Percentiles rank a stretch among this genome's conserved stretches.
Evolutionary conservation across 2,797 vertebrate genomes (phyloP).

Genomic region (Chrysocyon brachyurus): DNA sequence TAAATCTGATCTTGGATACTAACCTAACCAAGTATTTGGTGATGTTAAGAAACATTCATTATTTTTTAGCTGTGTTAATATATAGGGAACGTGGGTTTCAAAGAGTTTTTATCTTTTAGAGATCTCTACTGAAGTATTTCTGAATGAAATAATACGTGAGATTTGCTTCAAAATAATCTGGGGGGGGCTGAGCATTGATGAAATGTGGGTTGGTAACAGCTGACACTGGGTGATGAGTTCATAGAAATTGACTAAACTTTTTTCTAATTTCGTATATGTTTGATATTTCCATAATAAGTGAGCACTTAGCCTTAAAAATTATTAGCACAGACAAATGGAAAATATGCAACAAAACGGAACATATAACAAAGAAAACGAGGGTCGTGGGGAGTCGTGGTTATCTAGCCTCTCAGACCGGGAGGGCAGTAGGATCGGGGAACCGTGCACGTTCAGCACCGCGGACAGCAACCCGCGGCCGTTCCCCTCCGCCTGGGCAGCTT

Average conservation of each 20-base stretch:
- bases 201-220: neutral
- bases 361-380: neutral
- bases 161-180: neutral
- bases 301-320: neutral
- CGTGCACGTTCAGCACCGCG: neutral
- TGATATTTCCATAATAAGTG: neutral
- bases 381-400: rapidly evolving
- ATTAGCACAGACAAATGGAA: neutral
- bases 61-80: neutral
- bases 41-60: neutral
- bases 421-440: rapidly evolving
- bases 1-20: no score
- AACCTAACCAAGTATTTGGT: neutral
- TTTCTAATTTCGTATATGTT: neutral
- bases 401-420: rapidly evolving
- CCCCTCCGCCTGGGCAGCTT: rapidly evolving
- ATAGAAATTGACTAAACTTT: neutral
- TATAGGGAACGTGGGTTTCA: neutral
- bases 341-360: neutral
- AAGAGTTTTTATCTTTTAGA: neutral
- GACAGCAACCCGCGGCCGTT: slow-evolving; percentile 28
- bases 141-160: neutral
- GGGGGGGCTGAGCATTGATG: neutral
- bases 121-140: neutral
- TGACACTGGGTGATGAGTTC: neutral